A percentile compares a stretch with the other conserved stretches of the same genome.
Conservation (phyloP, 2,888 invertebrate genomes). For the Xestia xanthographa region DNA sequence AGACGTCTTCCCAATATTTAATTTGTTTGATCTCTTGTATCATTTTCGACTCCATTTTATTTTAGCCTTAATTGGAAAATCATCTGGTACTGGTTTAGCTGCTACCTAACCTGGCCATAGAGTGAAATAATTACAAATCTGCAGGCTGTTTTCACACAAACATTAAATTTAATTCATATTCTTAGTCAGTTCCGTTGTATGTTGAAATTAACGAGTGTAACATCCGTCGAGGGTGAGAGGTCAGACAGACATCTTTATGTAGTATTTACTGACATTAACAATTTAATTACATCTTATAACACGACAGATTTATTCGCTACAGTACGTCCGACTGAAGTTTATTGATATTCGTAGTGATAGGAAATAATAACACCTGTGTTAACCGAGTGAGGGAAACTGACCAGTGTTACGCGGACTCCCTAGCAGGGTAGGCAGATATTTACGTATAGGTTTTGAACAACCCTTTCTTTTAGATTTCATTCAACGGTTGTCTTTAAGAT, state of each 20-base stretch:
- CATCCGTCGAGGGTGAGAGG: constrained; percentile 29
- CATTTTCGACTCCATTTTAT: neutral
- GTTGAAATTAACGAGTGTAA: constrained; percentile 14
- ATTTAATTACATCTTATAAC: neutral
- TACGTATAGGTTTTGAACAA: neutral
- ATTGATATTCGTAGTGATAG: neutral
- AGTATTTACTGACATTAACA: neutral
- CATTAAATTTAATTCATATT: neutral
- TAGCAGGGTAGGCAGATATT: neutral
- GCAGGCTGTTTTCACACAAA: neutral
- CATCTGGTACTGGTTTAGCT: neutral
- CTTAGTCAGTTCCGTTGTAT: neutral
- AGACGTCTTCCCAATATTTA: too few species aligned
- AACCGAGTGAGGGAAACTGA: too few species aligned
- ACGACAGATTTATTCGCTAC: neutral
- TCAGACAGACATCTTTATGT: constrained; percentile 11
- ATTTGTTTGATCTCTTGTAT: neutral
- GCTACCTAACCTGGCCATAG: too few species aligned
- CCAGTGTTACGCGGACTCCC: too few species aligned
- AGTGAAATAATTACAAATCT: neutral
- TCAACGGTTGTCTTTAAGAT: neutral
- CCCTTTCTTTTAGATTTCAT: neutral
- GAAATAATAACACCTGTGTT: neutral
- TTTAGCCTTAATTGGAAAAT: neutral
- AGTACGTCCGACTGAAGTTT: neutral